These are phyloP conservation scores for Micronycteris hirsuta DNA, from an alignment of 2,113 vertebrate genomes.

Conservation along the genomic window DNA sequence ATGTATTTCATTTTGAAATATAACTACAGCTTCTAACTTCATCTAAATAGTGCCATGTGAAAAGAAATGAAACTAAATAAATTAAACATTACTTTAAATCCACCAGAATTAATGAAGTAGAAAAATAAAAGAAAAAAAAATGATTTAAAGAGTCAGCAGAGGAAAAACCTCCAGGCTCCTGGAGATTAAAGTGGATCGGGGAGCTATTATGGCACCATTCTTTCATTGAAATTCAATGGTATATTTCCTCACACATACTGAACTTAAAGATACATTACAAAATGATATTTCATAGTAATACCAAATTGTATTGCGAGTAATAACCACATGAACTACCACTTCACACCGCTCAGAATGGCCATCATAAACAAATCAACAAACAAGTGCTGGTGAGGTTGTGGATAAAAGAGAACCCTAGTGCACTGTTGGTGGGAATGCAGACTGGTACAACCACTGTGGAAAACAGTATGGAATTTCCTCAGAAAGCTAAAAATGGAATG, in stretches of 20 bases:
- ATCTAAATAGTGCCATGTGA: neutral
- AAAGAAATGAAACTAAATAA: neutral
- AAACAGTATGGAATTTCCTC: too few species aligned
- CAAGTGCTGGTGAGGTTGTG: too few species aligned
- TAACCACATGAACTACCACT: too few species aligned
- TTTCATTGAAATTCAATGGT: conserved; percentile 28
- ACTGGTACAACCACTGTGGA: too few species aligned
- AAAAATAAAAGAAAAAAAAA: neutral
- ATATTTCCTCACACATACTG: neutral
- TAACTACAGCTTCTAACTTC: conserved; percentile 11
- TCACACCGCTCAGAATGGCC: too few species aligned
- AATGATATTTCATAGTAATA: neutral
- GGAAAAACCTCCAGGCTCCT: neutral
- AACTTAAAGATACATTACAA: neutral
- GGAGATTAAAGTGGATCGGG: neutral
- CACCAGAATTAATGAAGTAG: neutral
- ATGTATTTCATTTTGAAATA: conserved; percentile 17
- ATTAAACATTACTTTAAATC: conserved; percentile 37
- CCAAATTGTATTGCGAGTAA: too few species aligned
- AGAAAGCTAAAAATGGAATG: too few species aligned
- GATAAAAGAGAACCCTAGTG: too few species aligned
- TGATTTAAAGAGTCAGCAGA: neutral
- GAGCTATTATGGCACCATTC: neutral
- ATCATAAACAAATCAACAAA: too few species aligned
- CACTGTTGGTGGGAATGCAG: too few species aligned